Base-by-base conservation (phyloP, 2,888 invertebrate species). In the Xylocampa areola region DNA sequence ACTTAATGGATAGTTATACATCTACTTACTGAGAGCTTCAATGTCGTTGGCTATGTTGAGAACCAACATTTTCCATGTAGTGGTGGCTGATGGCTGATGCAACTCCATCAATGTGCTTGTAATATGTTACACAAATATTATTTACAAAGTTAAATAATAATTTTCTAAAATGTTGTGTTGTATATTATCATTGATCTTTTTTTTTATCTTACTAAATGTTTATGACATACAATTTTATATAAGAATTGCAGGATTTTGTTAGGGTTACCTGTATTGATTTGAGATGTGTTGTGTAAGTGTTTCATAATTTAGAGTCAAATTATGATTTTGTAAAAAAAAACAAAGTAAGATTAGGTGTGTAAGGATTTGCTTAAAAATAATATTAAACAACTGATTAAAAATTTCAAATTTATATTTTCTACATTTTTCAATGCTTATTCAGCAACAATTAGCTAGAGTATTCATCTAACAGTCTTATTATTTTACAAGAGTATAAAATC, bases 391-490 rank as follows among this genome's bases (percentile, higher is more conserved):
- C 21, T 23, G 16, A 40, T 58, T 65, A 60, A 57, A 69, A 63
- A 77, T 84, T 84, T 83, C 73, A 81, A 84, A 82, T 86, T 82
- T 91, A 88, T 90, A 90, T 89, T 67, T 63, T 87, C 80, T 84
- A 84, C 75, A 82, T 81, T 85, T 85, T 84, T 62, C 76, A 83
- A 84, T 82, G 82, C 80, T 80, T 79, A 78, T 80, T 80, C 82
- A 84, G 85, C 87, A 88, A 89, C 87, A 89, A 84, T 89, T 84
- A 84, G 83, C 91, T 88, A 92, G 88, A 92, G 90, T 92, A 92
- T 92, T 90, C 81, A 87, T 78, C 91, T 92, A 92, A 92, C 93
- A 93, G 93, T 93, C 92, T 93, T 90, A 90, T 90, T 91, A 88
- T 85, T 88, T 91, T 92, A 92, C 85, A 90, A 89, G 91, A 92